Evolutionary conservation across 2,888 invertebrate species (phyloP), one percentile per base, ranked within the genome.

Genomic region (Andrena fulva): DNA sequence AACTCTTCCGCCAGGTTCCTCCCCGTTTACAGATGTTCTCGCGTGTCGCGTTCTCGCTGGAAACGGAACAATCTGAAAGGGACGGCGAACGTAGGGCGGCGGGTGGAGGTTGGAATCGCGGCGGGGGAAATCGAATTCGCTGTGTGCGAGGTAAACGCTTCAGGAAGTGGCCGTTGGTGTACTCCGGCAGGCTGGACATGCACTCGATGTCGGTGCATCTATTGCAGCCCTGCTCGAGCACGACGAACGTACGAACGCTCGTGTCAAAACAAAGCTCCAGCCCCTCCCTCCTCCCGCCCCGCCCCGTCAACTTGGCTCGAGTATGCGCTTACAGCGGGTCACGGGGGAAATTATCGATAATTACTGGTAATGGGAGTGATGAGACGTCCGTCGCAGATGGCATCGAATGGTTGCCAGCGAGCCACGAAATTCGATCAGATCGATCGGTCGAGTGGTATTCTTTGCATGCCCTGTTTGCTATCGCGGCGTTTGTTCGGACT

Each of bases 71-170:
- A 63, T 50, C 48, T 54, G 66, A 48, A 56, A 20, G n/a, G 62
- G 66, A 54, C 54, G 63, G 77, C 77, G 31, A 67, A 56, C 66
- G 80, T 42, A 20, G 71, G 62, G 42, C 71, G 52, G 54, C 56
- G 80, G 33, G 24, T 24, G 64, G 66, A 70, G 52, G 50, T 69
- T 52, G 64, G 64, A 62, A 24, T 54, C 20, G 20, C 20, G 54
- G 20, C 8, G 50, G 50, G 69, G 35, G 33, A 75, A 80, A 80
- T 70, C 75, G 70, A 84, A 84, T 86, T 79, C 72, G 33, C 50
- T 35, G 76, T 80, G 77, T 69, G 79, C 84, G 70, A 86, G 80
- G 82, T 86, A 86, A 86, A 76, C 82, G 80, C 77, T 86, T 85
- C 82, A 70, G 77, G 86, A 85, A 82, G 81, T 80, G 76, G 50